Evolutionary conservation across 30 jellyfish, hydroid and myxozoan genomes (phyloP).

Genomic region (Catostylus mosaicus): DNA sequence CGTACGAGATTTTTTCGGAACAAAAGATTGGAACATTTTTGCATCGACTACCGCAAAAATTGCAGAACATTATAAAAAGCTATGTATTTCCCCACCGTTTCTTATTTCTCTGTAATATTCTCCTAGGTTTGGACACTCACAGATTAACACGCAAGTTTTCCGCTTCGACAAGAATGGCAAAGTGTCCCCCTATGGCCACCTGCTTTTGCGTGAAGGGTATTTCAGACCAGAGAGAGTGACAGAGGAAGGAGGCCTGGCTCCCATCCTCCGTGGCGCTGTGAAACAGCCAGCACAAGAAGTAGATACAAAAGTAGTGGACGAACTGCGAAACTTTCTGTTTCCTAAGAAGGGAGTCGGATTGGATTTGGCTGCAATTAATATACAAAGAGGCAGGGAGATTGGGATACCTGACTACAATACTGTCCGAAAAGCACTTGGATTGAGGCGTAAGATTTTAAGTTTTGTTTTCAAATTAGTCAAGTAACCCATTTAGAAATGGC

Average conservation of each 20-base stretch:
- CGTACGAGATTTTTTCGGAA: too few relatives aligned
- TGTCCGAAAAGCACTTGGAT: slow-evolving; percentile 62
- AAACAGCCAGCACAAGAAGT: slow-evolving; percentile 44
- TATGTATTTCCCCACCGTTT: too few relatives aligned
- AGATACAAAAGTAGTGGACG: slow-evolving; percentile 54
- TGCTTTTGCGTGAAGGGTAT: slow-evolving; percentile 52
- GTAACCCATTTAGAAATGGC: too few relatives aligned
- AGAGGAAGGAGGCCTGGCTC: slow-evolving; percentile 64
- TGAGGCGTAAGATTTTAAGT: slow-evolving; percentile 20
- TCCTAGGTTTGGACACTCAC: slow-evolving; percentile 71
- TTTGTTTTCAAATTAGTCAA: too few relatives aligned
- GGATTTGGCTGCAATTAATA: slow-evolving; percentile 64
- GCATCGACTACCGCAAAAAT: too few relatives aligned
- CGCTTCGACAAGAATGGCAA: slow-evolving; percentile 40
- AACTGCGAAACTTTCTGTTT: slow-evolving; percentile 53
- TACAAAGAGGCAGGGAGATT: slow-evolving; percentile 69
- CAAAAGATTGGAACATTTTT: too few relatives aligned
- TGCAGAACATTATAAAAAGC: too few relatives aligned
- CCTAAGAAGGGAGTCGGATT: slow-evolving; percentile 34
- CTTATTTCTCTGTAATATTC: too few relatives aligned
- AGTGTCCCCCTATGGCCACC: slow-evolving; percentile 30
- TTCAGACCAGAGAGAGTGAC: slow-evolving; percentile 52
- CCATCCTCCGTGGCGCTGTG: slow-evolving; percentile 56
- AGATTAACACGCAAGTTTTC: slow-evolving; percentile 35
- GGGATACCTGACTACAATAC: slow-evolving; percentile 61